A percentile compares a stretch with the other conserved stretches of the same genome.
These are phyloP conservation scores for Acropternis orthonyx DNA, from an alignment of 2,797 vertebrate species.

Conservation along the genomic window DNA sequence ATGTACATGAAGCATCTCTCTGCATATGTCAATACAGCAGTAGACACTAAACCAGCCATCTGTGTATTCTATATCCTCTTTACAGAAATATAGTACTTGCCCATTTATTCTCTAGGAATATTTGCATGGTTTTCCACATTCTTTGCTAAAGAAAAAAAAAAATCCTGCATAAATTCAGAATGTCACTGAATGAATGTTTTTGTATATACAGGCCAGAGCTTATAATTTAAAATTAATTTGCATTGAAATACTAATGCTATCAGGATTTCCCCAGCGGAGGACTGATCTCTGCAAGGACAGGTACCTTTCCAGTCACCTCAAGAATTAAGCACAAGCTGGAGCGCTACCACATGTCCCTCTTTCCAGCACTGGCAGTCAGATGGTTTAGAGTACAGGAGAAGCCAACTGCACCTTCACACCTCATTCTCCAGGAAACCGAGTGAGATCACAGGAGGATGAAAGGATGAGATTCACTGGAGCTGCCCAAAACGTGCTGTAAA, in stretches of 20 bases:
- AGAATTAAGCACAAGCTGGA: background rate
- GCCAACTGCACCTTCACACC: constrained; percentile 12
- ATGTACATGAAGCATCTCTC: background rate
- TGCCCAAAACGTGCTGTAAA: constrained; percentile 18
- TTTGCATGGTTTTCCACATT: background rate
- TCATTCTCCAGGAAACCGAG: constrained; percentile 4
- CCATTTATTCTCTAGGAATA: background rate
- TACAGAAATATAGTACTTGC: background rate
- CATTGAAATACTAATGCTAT: background rate
- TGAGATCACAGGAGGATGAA: constrained; percentile 17
- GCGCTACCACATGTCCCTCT: background rate
- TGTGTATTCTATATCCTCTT: background rate
- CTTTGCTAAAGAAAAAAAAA: background rate
- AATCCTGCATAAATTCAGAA: background rate
- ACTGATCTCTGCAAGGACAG: background rate
- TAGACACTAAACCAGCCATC: background rate
- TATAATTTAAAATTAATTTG: background rate
- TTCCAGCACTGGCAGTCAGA: background rate
- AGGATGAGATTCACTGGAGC: background rate
- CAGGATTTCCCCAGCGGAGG: background rate
- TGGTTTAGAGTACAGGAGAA: background rate
- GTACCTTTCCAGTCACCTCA: background rate
- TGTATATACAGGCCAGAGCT: background rate
- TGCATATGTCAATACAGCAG: background rate
- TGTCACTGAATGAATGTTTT: background rate